Conservation (phyloP, 2,888 invertebrate species). For the Hetaerina titia region DNA sequence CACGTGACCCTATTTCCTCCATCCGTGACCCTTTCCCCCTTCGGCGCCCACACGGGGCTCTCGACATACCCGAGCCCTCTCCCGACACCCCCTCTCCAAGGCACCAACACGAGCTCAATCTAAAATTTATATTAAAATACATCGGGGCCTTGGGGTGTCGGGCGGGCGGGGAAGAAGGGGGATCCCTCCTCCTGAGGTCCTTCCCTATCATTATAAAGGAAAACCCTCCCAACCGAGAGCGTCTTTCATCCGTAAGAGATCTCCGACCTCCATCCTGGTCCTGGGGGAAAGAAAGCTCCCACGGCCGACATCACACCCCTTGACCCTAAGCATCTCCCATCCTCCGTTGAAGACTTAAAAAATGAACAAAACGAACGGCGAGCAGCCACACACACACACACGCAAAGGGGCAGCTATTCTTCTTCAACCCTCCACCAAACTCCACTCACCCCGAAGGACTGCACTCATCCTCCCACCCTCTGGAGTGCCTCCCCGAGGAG, state of each 20-base stretch:
- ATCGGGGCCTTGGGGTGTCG: neutral
- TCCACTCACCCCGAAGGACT: neutral
- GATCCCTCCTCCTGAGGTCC: neutral
- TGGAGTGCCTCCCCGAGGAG: neutral
- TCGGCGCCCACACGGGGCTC: neutral
- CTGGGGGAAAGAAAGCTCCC: constrained; percentile 41
- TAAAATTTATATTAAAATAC: constrained; percentile 47
- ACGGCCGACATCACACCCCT: constrained; percentile 63
- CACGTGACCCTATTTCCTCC: neutral
- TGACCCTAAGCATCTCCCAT: constrained; percentile 30
- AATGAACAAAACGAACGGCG: no score
- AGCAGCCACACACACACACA: no score
- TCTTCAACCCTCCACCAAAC: neutral
- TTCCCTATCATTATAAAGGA: constrained; percentile 52
- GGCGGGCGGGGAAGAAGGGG: neutral
- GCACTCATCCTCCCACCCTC: no score
- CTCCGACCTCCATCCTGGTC: neutral
- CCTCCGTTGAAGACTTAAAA: neutral
- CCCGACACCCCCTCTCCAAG: neutral
- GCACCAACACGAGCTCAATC: constrained; percentile 7
- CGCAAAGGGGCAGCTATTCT: neutral
- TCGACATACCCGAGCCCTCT: neutral
- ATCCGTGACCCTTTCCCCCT: constrained; percentile 9
- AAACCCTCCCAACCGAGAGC: neutral
- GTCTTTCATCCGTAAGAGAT: neutral